Conservation (phyloP, 2,888 invertebrate species). For the Cantharis lateralis region DNA sequence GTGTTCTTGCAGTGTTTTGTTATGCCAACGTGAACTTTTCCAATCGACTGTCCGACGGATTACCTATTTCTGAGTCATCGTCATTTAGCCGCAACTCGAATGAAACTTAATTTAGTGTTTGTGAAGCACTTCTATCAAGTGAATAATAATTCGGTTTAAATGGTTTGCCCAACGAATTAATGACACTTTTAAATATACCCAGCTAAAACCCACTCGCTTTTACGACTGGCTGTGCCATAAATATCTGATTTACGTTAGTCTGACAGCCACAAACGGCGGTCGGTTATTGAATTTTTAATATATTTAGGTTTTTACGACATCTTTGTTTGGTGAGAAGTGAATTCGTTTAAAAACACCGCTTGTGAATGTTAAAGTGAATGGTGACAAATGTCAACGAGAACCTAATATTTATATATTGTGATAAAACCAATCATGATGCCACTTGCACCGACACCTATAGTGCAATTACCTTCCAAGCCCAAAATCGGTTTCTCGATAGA, state of each 20-base stretch:
- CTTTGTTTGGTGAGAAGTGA: conserved; percentile 7
- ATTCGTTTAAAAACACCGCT: not conserved
- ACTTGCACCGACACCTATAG: conserved; percentile 91
- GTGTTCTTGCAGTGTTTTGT: not conserved
- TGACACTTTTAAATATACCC: conserved; percentile 19
- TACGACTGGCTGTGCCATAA: conserved; percentile 25
- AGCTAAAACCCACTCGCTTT: conserved; percentile 8
- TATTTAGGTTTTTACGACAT: conserved; percentile 21
- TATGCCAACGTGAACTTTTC: not conserved
- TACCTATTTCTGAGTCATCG: not conserved
- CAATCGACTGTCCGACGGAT: not conserved
- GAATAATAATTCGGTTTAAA: conserved; percentile 7
- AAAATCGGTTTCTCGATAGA: conserved; percentile 95
- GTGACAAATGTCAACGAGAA: conserved; percentile 19
- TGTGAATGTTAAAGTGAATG: not conserved
- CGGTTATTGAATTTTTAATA: conserved; percentile 18
- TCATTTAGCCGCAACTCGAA: not conserved
- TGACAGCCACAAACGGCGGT: conserved; percentile 11
- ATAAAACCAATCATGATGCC: conserved; percentile 78
- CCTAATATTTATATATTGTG: conserved; percentile 19
- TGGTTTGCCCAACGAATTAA: conserved; percentile 10
- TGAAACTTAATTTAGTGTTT: not conserved
- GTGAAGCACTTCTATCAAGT: not conserved
- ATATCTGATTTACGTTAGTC: conserved; percentile 15
- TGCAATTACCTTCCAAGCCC: conserved; percentile 89